A percentile compares a stretch with the other conserved stretches of the same genome.
phyloP scores from a whole-genome alignment of 1,140 invertebrate genomes.

The Cydia splendana region DNA sequence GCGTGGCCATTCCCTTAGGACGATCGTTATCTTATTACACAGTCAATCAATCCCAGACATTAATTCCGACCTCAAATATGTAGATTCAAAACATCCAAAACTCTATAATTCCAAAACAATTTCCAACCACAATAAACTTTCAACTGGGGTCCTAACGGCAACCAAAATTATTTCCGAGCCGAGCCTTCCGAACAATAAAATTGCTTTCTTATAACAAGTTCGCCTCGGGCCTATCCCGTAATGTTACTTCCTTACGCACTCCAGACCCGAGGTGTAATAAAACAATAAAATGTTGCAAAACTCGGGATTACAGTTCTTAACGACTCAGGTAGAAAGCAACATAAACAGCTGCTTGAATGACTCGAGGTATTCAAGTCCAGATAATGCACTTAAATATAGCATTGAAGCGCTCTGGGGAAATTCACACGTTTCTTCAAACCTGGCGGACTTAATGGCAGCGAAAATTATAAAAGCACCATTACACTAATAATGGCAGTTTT shows the following conservation, averaged over 20 bases:
- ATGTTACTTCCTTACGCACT: slow-evolving; percentile 48
- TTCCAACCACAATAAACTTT: slow-evolving; percentile 49
- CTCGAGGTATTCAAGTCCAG: slow-evolving; percentile 35
- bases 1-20: not conserved
- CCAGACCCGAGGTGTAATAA: slow-evolving; percentile 43
- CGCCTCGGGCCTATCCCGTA: slow-evolving; percentile 46
- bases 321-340: slow-evolving; percentile 33
- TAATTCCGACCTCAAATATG: slow-evolving; percentile 32
- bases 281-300: slow-evolving; percentile 54
- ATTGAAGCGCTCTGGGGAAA: slow-evolving; percentile 32
- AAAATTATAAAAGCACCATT: slow-evolving; percentile 21
- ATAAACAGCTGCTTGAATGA: slow-evolving; percentile 38
- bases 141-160: slow-evolving; percentile 45
- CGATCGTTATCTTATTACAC: slow-evolving; percentile 23
- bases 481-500: slow-evolving; percentile 21
- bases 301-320: slow-evolving; percentile 45
- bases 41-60: slow-evolving; percentile 18
- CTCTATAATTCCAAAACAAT: slow-evolving; percentile 49
- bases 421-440: slow-evolving; percentile 35
- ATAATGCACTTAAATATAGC: slow-evolving; percentile 44
- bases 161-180: slow-evolving; percentile 50
- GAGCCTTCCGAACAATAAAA: slow-evolving; percentile 51
- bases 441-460: slow-evolving; percentile 34
- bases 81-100: slow-evolving; percentile 35
- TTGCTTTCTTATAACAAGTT: slow-evolving; percentile 53